Conservation (phyloP, 1,140 invertebrate species). For the Pseudoatta argentina region DNA sequence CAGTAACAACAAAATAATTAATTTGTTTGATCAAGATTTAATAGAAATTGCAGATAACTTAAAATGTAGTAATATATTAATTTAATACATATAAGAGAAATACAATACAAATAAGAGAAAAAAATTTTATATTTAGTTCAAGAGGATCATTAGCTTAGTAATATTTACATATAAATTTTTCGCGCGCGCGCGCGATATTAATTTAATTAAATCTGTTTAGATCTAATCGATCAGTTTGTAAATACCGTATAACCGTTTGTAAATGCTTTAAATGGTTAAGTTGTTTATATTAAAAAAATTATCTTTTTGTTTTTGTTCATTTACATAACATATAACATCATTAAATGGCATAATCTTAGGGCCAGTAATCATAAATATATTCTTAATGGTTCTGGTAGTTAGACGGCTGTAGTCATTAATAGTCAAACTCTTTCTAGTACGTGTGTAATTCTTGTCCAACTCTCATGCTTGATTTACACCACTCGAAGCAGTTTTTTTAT, state of each 20-base stretch:
- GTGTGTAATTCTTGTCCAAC: neutral
- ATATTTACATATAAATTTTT: no score
- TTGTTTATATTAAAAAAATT: neutral
- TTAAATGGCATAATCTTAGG: neutral
- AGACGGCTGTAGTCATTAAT: neutral
- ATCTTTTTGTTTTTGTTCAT: neutral
- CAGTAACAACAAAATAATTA: slow-evolving; percentile 30
- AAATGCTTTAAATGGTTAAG: neutral
- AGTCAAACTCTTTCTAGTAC: neutral
- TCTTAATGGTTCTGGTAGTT: neutral
- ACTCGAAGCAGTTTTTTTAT: neutral
- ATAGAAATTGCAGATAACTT: slow-evolving; percentile 59
- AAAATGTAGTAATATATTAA: slow-evolving; percentile 64
- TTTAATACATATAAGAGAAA: neutral
- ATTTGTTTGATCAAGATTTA: slow-evolving; percentile 60
- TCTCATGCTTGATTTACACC: neutral
- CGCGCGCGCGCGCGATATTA: no score
- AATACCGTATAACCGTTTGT: neutral
- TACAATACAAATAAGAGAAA: no score
- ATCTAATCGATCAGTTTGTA: slow-evolving; percentile 69
- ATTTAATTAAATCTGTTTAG: slow-evolving; percentile 38
- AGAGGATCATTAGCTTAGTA: no score
- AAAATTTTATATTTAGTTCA: no score
- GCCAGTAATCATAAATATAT: neutral
- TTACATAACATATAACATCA: slow-evolving; percentile 15